Evolutionary conservation across 2,888 invertebrate species (phyloP).

Genomic region (Agrochola litura): DNA sequence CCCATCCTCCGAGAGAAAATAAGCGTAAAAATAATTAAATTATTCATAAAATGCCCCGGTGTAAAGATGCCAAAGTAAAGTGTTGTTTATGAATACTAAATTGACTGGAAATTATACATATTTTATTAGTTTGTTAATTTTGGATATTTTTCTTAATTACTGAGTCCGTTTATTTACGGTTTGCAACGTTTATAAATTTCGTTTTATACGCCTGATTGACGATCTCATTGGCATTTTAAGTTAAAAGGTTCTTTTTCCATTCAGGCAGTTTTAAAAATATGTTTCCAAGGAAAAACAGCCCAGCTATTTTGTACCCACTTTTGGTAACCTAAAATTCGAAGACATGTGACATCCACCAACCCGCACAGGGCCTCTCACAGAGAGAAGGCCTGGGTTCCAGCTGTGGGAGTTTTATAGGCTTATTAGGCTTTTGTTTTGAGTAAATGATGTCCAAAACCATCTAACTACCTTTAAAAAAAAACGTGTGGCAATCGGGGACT

Average conservation of each 20-base stretch:
- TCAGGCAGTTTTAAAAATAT: neutral
- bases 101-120: constrained; percentile 57
- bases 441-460: neutral
- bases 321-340: neutral
- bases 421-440: neutral
- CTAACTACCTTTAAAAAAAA: neutral
- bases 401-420: neutral
- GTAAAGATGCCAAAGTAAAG: constrained; percentile 38
- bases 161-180: constrained; percentile 35
- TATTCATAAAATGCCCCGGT: constrained; percentile 45
- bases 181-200: neutral
- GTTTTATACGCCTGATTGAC: constrained; percentile 5
- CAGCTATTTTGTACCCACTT: neutral
- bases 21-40: constrained; percentile 58
- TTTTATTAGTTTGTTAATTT: constrained; percentile 54
- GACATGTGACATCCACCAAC: neutral
- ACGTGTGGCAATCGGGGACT: too few species aligned
- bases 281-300: neutral
- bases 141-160: constrained; percentile 54
- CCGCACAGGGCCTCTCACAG: too few species aligned
- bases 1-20: constrained; percentile 29
- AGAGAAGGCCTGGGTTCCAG: neutral
- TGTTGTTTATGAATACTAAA: constrained; percentile 65
- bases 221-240: constrained; percentile 10
- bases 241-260: neutral